Evolutionary conservation across 2,113 vertebrate species (phyloP), one percentile per base, ranked within the genome.

Genomic region (Camelus dromedarius): DNA sequence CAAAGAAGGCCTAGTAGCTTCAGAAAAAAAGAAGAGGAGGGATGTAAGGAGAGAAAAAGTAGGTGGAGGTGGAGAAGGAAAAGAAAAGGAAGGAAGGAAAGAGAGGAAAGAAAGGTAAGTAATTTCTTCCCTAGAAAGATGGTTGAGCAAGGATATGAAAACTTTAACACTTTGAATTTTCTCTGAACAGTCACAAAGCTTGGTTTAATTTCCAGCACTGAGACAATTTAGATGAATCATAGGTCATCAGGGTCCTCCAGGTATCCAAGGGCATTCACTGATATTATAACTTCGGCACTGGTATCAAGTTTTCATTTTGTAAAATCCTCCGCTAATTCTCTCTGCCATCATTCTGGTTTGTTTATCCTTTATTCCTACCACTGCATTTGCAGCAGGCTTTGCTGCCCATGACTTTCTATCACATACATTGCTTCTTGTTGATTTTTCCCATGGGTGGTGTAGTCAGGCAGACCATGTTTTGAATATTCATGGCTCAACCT

Each of bases 401-500:
- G 35, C 56, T 77, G 72, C 18, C 91, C 93, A 85, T 95, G 94
- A 28, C 91, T 95, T 95, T 91, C 82, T 80, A 80, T 79, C 66
- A 79, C 80, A 87, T 6, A 46, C 20, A 26, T 28, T 2, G 16
- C 90, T 97, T 72, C 24, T 0, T 56, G 84, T 50, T 95, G 91
- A 96, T 95, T 95, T 96, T 92, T 82, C 97, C 96, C 96, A 80
- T 64, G 93, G 89, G 96, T 38, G 73, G 80, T 97, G 97, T 89
- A 79, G 97, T 64, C 81, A 54, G 69, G 48, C 82, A 18, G 83
- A 52, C 88, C 96, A 73, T 80, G 30, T 89, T 97, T 93, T 97
- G 83, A 97, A 96, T 97, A 97, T 94, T 98, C 93, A 95, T 95
- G 90, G 87, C 52, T 97, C 89, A 85, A 96, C 93, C 46, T 91